Evolutionary conservation across 2,888 invertebrate species (phyloP).

Genomic region (Idaea aversata): DNA sequence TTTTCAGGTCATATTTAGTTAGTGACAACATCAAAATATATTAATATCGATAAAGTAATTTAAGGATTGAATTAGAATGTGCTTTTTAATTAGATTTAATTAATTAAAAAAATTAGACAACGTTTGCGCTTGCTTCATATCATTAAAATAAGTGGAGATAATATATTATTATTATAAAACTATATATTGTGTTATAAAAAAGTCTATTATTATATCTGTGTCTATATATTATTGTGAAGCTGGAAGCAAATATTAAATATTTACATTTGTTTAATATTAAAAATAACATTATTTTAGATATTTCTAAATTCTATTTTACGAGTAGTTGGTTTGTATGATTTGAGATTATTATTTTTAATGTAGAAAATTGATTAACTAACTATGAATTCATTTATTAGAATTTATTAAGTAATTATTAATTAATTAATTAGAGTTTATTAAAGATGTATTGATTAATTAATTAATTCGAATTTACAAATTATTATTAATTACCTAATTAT

Average conservation of each 20-base stretch:
- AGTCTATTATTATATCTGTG: constrained; percentile 27
- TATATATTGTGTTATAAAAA: not conserved
- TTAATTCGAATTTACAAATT: not conserved
- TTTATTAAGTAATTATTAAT: not conserved
- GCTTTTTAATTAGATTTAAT: constrained; percentile 1
- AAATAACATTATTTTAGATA: not conserved
- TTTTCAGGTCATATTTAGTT: not conserved
- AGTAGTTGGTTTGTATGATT: not conserved
- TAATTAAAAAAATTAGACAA: constrained; percentile 23
- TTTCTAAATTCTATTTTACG: not conserved
- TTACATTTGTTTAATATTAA: constrained; percentile 23
- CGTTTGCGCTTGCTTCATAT: constrained; percentile 74
- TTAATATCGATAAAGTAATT: not conserved
- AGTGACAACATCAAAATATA: not conserved
- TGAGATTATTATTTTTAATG: not conserved
- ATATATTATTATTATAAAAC: constrained; percentile 19
- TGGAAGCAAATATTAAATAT: constrained; percentile 27
- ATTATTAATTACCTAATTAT: no score
- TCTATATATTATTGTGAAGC: constrained; percentile 17
- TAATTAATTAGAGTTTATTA: not conserved
- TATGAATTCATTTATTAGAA: not conserved
- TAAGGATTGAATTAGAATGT: constrained; percentile 3
- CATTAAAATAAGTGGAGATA: constrained; percentile 66
- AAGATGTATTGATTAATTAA: not conserved
- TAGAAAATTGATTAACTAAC: not conserved